Conservation (phyloP, 2,113 vertebrate species). For the Mormyrus iriodes region DNA sequence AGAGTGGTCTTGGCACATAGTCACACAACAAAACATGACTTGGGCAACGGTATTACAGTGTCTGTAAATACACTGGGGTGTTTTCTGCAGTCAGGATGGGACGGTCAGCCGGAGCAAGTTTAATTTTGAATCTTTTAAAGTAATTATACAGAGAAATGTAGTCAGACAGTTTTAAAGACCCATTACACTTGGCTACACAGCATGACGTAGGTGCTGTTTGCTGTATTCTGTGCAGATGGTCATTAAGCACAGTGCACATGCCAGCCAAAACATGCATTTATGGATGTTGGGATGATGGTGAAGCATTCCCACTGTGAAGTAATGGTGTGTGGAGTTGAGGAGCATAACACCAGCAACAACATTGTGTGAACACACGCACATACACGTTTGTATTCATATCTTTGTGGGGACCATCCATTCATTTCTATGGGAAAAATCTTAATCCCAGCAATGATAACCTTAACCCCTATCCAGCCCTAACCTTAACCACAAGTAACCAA, state of each 20-base stretch:
- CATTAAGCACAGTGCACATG: not conserved
- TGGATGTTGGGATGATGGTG: not conserved
- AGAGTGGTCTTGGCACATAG: not conserved
- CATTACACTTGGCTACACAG: not conserved
- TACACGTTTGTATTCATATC: not conserved
- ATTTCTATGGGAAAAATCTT: not conserved
- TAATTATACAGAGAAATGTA: not conserved
- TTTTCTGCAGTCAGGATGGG: not conserved
- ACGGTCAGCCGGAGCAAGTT: not conserved
- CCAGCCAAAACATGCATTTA: slow-evolving; percentile 28
- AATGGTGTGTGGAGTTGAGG: slow-evolving; percentile 21
- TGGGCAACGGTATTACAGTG: not conserved
- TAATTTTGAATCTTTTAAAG: not conserved
- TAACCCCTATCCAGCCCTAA: no score
- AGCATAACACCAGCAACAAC: slow-evolving; percentile 25
- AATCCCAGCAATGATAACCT: not conserved
- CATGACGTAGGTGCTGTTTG: slow-evolving; percentile 28
- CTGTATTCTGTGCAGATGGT: slow-evolving; percentile 32
- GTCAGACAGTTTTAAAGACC: not conserved
- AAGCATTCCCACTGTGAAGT: slow-evolving; percentile 5
- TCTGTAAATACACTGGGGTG: not conserved
- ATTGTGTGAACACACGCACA: slow-evolving; percentile 41
- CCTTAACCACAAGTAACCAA: not conserved
- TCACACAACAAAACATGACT: not conserved
- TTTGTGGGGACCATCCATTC: not conserved